phyloP scores from a whole-genome alignment of 1,140 invertebrate genomes.

The Heliconius melpomene region DNA sequence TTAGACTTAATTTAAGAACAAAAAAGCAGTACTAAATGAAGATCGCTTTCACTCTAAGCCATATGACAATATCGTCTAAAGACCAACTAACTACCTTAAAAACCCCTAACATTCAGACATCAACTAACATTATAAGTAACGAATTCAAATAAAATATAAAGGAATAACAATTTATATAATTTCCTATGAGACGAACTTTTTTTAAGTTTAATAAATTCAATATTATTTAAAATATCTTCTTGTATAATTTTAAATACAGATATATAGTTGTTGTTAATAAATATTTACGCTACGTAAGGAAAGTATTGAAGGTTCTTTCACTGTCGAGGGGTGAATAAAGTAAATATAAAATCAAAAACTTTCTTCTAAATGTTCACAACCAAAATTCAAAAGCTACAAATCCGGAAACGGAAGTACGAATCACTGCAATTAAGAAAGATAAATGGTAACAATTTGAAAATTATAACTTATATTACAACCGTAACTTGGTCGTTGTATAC shows the following conservation, averaged over 20 bases:
- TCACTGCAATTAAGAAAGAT: not conserved
- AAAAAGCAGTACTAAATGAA: not conserved
- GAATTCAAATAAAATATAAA: slow-evolving; percentile 36
- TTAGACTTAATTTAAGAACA: too few relatives aligned
- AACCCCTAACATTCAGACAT: slow-evolving; percentile 24
- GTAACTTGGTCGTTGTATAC: slow-evolving; percentile 37
- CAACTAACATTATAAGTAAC: slow-evolving; percentile 41
- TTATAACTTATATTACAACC: slow-evolving; percentile 1
- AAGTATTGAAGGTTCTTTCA: not conserved
- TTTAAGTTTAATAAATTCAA: slow-evolving; percentile 2
- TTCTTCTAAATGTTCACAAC: not conserved
- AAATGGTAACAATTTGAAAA: not conserved
- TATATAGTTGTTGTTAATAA: not conserved
- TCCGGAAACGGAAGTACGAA: not conserved
- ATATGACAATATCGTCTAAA: not conserved
- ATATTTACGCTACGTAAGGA: slow-evolving; percentile 3
- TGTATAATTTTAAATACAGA: not conserved
- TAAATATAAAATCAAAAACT: not conserved
- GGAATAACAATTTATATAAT: slow-evolving; percentile 20
- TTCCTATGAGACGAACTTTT: slow-evolving; percentile 1
- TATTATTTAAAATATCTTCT: not conserved
- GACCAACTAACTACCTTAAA: not conserved
- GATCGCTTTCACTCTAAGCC: not conserved
- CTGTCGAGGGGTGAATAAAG: not conserved
- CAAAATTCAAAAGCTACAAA: slow-evolving; percentile 14